Base-by-base conservation (phyloP, 1,140 invertebrate genomes). In the Notospermus geniculatus region DNA sequence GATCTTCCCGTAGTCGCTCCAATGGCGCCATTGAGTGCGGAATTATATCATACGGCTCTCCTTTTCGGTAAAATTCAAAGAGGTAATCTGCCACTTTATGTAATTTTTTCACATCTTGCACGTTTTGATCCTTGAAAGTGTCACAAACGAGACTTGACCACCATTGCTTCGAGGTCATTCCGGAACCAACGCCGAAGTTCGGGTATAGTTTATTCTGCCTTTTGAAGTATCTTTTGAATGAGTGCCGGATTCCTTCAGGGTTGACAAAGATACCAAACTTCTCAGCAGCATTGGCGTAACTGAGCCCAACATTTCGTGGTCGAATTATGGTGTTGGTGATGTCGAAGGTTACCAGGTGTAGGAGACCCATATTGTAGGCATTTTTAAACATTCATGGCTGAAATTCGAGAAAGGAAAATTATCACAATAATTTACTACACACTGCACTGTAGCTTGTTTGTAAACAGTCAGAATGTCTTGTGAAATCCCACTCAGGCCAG, bases 251-350 rank as follows among this genome's bases (percentile, higher is more conserved):
- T 59, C 82, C 79, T 11, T 85, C 75, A 17, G 81, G 79, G 64
- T 88, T 85, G 58, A 85, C 83, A 39, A 85, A 70, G 13, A 90
- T 78, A 1, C 91, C 91, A 76, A 89, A 85, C 41, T 86, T 81
- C 0, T 80, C 80, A 1, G 87, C 90, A 53, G 90, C 83, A 65
- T 86, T 82, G 1, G 85, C 83, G 78, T 95, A 95, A 69, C 89
- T 86, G 58, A 89, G 82, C 54, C 88, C 89, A n/a, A 90, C 85
- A 54, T 85, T 83, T 25, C 84, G 80, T 69, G 91, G 88, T 73
- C 86, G 87, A 25, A 95, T 75, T 45, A 95, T 75, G 0, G 92
- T 95, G 63, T 91, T 90, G 7, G 90, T 95, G 15, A 91, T 88
- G 80, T 95, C 92, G 74, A 95, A 92, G 17, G 92, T 95, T 52